phyloP scores from a whole-genome alignment of 2,888 invertebrate species.

The Lepidochrysops patricia region DNA sequence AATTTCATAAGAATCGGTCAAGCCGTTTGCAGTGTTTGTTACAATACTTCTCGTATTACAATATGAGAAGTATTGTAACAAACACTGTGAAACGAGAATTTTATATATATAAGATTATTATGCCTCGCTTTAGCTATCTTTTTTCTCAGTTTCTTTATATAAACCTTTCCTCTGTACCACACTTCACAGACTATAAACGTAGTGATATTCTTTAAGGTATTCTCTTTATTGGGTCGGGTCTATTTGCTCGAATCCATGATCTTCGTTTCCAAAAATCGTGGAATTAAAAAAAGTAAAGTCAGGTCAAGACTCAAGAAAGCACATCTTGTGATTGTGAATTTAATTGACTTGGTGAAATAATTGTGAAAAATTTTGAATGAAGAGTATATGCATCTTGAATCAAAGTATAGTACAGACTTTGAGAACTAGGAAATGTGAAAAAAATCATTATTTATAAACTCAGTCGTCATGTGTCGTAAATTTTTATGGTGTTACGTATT shows the following conservation, averaged over 20 bases:
- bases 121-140: no score
- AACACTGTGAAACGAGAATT: no score
- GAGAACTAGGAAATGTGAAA: conserved; percentile 54
- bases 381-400: conserved; percentile 20
- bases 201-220: no score
- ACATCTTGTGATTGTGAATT: conserved; percentile 25
- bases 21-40: no score
- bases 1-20: no score
- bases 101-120: no score
- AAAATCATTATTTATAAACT: conserved; percentile 39
- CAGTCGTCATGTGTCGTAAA: conserved; percentile 68
- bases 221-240: background rate
- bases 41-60: no score
- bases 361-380: conserved; percentile 24
- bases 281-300: background rate
- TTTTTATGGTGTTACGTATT: conserved; percentile 79
- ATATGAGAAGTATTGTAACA: no score
- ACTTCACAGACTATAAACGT: background rate
- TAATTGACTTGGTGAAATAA: conserved; percentile 18
- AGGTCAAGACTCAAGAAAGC: conserved; percentile 15
- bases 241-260: background rate
- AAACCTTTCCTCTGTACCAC: no score
- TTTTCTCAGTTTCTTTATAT: no score
- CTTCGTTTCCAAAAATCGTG: background rate
- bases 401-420: background rate